These are phyloP conservation scores for Ranitomeya imitator DNA, from an alignment of 2,113 vertebrate species.

Conservation along the genomic window DNA sequence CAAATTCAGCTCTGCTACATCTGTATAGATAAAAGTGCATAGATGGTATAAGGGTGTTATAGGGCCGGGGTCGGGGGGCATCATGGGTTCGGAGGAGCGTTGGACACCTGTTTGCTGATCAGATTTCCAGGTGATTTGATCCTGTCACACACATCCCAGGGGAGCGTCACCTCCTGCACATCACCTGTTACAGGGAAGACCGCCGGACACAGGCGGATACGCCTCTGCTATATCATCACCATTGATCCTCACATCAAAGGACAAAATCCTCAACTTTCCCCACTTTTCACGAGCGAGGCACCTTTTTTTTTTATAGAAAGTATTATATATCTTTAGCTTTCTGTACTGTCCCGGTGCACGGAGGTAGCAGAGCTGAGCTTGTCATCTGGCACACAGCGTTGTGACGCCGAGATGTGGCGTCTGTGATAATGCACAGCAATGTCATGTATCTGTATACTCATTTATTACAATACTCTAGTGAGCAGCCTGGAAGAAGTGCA, in stretches of 20 bases:
- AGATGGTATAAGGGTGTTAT: not conserved
- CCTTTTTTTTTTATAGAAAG: not conserved
- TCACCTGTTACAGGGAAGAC: constrained; percentile 2
- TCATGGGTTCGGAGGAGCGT: not conserved
- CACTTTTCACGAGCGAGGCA: not conserved
- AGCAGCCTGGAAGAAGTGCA: not conserved
- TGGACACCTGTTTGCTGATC: not conserved
- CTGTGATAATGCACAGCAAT: too few relatives aligned
- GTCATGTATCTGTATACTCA: too few relatives aligned
- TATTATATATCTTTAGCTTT: not conserved
- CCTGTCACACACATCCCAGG: constrained; percentile 30
- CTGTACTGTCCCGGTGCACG: not conserved
- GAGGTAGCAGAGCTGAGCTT: not conserved
- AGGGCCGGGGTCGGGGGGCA: not conserved
- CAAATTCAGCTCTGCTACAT: constrained; percentile 8
- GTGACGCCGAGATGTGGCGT: not conserved
- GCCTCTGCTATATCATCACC: not conserved
- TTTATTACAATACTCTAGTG: not conserved
- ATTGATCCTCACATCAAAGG: not conserved
- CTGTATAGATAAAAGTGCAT: not conserved
- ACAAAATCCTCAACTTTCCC: not conserved
- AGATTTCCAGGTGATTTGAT: constrained; percentile 16
- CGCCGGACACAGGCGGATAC: not conserved
- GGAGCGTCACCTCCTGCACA: not conserved
- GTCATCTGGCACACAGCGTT: not conserved